Base-by-base conservation (phyloP, 2,797 vertebrate species). In the Sebastes steindachneri region DNA sequence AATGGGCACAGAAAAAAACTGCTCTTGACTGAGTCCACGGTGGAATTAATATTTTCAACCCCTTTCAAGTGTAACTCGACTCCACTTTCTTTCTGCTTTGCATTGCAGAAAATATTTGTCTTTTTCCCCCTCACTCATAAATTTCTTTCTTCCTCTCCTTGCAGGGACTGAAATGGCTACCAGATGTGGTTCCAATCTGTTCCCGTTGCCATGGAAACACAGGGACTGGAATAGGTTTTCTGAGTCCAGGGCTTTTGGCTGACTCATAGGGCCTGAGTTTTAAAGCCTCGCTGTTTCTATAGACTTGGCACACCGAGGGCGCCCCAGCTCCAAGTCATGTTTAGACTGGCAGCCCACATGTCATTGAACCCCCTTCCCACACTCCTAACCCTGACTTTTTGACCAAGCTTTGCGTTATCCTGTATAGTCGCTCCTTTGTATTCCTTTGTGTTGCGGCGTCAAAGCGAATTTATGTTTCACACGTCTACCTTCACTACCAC, bases 151-250 rank as follows among this genome's bases (percentile, higher is more conserved):
- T 96, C 96, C 96, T 91, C 89, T 91, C 85, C 90, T 94, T 83
- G 88, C 92, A 92, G 90, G 89, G 92, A 92, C 91, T 95, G 91
- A 96, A 98, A 98, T 98, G 83, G 91, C 96, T 98, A 97, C 97
- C 98, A 99, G 97, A 99, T 99, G 98, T 98, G 96, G 92, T 92
- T 96, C 95, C 96, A 96, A 95, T 98, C 95, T 94, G 95, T 96
- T 95, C 92, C 88, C 73, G 86, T 97, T 96, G 90, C 95, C 91
- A 92, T 92, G 71, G 95, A 92, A 95, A 97, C 96, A 7, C 76
- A 87, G 86, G 87, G 94, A 95, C 95, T 88, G 73, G 93, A 96
- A 95, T 92, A 94, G 94, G 89, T 89, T 88, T 89, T 92, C 89
- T 83, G 87, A 93, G 93, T 95, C 93, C 92, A 89, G 89, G 84